Percentiles rank a stretch among this genome's conserved stretches.
Conservation (phyloP, 2,113 vertebrate genomes). For the Nesogale talazaci region DNA sequence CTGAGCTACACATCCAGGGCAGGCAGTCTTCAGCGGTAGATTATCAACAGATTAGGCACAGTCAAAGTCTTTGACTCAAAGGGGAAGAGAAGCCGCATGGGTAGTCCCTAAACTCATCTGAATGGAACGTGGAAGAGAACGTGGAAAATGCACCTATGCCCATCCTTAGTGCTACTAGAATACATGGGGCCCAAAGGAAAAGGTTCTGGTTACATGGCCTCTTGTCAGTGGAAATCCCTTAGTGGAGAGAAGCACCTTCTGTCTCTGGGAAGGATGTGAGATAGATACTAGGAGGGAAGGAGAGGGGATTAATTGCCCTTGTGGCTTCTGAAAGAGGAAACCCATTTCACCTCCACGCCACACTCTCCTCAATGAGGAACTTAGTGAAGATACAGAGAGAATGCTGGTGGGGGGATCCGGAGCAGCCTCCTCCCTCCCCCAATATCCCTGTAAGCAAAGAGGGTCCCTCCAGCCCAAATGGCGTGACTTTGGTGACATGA, state of each 20-base stretch:
- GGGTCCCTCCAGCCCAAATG: background rate
- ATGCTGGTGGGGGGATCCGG: background rate
- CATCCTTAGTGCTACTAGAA: background rate
- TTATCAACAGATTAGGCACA: too few species aligned
- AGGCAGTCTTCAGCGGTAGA: background rate
- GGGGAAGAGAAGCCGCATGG: background rate
- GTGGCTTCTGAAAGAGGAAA: background rate
- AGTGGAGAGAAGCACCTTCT: background rate
- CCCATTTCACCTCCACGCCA: background rate
- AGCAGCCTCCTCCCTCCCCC: background rate
- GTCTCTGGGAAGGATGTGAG: background rate
- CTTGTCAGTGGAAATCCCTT: background rate
- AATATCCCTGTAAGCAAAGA: background rate
- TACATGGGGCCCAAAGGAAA: background rate
- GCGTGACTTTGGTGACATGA: background rate
- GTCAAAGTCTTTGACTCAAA: too few species aligned
- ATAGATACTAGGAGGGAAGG: background rate
- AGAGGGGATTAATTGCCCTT: background rate
- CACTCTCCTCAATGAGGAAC: background rate
- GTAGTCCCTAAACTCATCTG: background rate
- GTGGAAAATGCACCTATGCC: fast-evolving
- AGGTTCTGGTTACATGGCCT: background rate
- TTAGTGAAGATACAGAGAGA: background rate
- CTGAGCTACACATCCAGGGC: background rate
- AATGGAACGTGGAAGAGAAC: background rate